Percentiles rank a stretch among this genome's conserved stretches.
These are phyloP conservation scores for Neodiprion lecontei DNA, from an alignment of 1,140 invertebrate genomes.

Conservation along the genomic window DNA sequence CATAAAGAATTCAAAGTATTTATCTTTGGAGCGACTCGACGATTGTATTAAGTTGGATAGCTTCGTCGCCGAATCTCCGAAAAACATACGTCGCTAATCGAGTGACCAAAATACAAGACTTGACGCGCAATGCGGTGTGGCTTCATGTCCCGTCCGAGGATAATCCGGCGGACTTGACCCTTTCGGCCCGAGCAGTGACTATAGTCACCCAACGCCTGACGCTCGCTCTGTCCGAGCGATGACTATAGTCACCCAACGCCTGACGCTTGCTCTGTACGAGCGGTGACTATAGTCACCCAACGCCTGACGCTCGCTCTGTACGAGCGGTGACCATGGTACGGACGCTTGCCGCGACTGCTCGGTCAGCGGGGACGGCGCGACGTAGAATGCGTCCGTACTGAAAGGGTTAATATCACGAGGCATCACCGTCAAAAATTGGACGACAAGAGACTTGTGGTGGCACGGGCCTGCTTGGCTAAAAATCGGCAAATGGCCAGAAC, in stretches of 20 bases:
- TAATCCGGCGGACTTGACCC: slow-evolving; percentile 24
- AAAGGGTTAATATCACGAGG: slow-evolving; percentile 21
- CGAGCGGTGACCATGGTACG: neutral
- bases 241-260: no score
- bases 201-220: no score
- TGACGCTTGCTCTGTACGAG: no score
- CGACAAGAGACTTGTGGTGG: neutral
- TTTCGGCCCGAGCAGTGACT: neutral
- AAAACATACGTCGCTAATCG: slow-evolving; percentile 43
- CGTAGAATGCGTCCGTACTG: no score
- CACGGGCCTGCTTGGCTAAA: slow-evolving; percentile 34
- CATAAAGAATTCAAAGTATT: neutral
- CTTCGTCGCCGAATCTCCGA: slow-evolving; percentile 31
- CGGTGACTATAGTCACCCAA: no score
- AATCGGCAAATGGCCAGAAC: slow-evolving; percentile 15
- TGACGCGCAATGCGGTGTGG: slow-evolving; percentile 24
- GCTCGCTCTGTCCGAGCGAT: no score
- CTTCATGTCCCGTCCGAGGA: slow-evolving; percentile 27
- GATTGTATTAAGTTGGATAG: slow-evolving; percentile 40
- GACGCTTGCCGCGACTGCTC: no score
- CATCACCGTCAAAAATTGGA: slow-evolving; percentile 20
- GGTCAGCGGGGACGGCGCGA: no score
- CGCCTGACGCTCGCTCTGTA: neutral
- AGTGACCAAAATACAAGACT: slow-evolving; percentile 36
- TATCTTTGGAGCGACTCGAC: slow-evolving; percentile 34